These are phyloP conservation scores for Chiloscyllium plagiosum DNA, from an alignment of 2,113 vertebrate genomes.

Conservation along the genomic window DNA sequence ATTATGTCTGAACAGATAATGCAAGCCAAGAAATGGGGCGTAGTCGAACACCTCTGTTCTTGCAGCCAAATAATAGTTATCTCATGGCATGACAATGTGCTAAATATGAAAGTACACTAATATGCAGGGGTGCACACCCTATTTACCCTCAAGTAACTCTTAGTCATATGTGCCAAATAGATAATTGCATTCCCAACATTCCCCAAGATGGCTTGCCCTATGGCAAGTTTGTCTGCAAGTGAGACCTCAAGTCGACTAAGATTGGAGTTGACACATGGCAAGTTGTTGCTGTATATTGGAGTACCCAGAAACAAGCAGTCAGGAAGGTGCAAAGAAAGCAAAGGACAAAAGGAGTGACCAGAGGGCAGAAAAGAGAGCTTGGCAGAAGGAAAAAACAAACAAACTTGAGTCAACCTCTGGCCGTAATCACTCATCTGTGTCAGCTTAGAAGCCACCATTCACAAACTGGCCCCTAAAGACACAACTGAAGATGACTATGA, in stretches of 20 bases:
- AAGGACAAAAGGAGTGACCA: not conserved
- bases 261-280: not conserved
- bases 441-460: not conserved
- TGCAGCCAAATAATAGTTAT: too few species aligned
- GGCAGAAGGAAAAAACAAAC: not conserved
- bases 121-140: not conserved
- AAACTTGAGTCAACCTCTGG: not conserved
- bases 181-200: not conserved
- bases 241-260: not conserved
- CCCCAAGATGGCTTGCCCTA: not conserved
- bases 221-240: not conserved
- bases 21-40: too few species aligned
- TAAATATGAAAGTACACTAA: not conserved
- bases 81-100: not conserved
- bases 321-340: not conserved
- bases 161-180: not conserved
- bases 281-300: not conserved
- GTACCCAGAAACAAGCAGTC: not conserved
- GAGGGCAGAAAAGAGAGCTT: not conserved
- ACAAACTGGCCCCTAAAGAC: not conserved
- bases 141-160: not conserved
- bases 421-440: not conserved
- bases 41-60: too few species aligned
- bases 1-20: too few species aligned
- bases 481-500: not conserved